Base-by-base conservation (phyloP, 2,888 invertebrate species). In the Amphipoea lucens region DNA sequence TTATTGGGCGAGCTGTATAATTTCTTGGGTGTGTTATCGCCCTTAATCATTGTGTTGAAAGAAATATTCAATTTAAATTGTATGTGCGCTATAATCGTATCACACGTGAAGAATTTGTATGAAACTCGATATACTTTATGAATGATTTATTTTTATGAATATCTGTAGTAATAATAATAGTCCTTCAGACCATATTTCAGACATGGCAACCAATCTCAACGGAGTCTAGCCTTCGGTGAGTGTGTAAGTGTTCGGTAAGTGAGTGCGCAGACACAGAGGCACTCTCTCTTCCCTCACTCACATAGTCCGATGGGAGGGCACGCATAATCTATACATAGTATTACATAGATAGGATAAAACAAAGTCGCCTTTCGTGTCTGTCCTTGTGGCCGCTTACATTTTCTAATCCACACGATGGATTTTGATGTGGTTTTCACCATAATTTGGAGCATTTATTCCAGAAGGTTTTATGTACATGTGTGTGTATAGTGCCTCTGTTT, bases 1-100 rank as follows among this genome's bases (percentile, higher is more conserved):
- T 84, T 74, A 78, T 86, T 84, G 77, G 36, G 42, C n/a, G 51
- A 40, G 40, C 67, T 62, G 75, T 75, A 74, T 84, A 72, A 78
- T 87, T 83, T 83, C 54, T 73, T 67, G n/a, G 51, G 66, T 70
- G 70, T 68, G 54, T 74, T 42, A 48, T 51, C 20, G 17, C 12
- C 66, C 40, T 72, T 63, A 75, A 70, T 67, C 20, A 67, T 73
- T 70, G 40, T 40, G 74, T 65, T 62, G 23, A 42, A 60, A 48
- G 71, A n/a, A 71, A 11, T 48, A 71, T 83, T 74, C 23, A 70
- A 74, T 85, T 85, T 60, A 5, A 20, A 66, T 74, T 63, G 17
- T 11, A 42, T 76, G 51, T 9, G 1, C 40, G 14, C 17, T 12
- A 17, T 57, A 57, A 54, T 57, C 5, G 5, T 17, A 65, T 48